Conservation (phyloP, 1,140 invertebrate genomes). For the Temnothorax longispinosus region DNA sequence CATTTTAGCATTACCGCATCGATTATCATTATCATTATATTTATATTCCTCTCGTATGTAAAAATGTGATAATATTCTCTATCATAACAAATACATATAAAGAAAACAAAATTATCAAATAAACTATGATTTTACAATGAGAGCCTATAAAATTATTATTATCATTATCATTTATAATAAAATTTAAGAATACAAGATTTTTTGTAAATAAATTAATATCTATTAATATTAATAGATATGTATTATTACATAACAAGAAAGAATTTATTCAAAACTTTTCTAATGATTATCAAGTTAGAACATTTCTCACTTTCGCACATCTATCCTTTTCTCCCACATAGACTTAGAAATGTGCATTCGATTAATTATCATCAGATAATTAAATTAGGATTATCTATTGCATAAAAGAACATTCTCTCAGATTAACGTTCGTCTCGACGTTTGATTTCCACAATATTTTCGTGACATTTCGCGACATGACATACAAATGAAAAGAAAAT, state of each 20-base stretch:
- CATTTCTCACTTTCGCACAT: not conserved
- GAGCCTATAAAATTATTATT: not conserved
- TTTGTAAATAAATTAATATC: not conserved
- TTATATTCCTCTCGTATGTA: not conserved
- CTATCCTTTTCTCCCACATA: not conserved
- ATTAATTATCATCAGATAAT: not conserved
- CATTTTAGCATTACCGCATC: not conserved
- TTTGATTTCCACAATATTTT: constrained; percentile 3
- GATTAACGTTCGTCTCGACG: not conserved
- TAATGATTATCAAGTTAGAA: not conserved
- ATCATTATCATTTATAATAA: not conserved
- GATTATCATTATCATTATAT: not conserved
- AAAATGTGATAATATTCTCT: not conserved
- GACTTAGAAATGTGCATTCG: not conserved
- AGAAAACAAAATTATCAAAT: not conserved
- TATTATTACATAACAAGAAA: not conserved
- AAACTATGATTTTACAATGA: not conserved
- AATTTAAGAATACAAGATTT: not conserved
- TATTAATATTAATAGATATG: not conserved
- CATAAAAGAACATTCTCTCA: not conserved
- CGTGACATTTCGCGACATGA: not conserved
- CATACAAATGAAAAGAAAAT: not conserved
- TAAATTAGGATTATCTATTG: not conserved
- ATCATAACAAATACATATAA: not conserved
- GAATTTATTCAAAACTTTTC: not conserved